A percentile compares a stretch with the other conserved stretches of the same genome.
Conservation (phyloP, 2,113 vertebrate genomes). For the Phodopus roborovskii region DNA sequence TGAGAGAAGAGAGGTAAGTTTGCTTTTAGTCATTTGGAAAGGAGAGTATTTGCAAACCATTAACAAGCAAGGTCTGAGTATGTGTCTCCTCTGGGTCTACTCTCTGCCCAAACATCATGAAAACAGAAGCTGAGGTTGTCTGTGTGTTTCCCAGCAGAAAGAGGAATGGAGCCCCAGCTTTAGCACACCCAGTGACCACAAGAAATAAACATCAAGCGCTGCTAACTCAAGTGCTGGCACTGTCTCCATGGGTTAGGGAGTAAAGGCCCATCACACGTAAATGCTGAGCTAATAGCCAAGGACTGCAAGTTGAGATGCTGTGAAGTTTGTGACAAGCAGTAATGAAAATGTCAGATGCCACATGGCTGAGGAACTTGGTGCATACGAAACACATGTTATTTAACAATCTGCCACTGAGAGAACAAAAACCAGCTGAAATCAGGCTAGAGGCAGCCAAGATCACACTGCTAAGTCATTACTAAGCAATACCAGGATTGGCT, state of each 20-base stretch:
- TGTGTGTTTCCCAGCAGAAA: background rate
- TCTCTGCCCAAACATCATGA: background rate
- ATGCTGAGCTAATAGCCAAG: slow-evolving; percentile 41
- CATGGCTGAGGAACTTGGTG: slow-evolving; percentile 48
- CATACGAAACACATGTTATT: slow-evolving; percentile 43
- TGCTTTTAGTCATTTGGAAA: background rate
- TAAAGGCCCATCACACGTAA: slow-evolving; percentile 5
- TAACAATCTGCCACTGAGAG: slow-evolving; percentile 56
- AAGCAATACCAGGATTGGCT: background rate
- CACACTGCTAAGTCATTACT: background rate
- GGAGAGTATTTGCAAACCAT: rapidly evolving
- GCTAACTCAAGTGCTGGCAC: background rate
- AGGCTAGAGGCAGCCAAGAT: slow-evolving; percentile 59
- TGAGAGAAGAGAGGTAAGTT: background rate
- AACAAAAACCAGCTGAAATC: slow-evolving; percentile 64
- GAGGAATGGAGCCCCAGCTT: background rate
- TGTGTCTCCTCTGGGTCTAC: too few species aligned
- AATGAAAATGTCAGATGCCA: slow-evolving; percentile 77
- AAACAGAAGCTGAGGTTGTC: background rate
- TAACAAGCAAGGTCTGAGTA: background rate
- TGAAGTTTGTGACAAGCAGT: slow-evolving; percentile 58
- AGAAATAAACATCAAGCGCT: slow-evolving; percentile 39
- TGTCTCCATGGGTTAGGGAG: background rate
- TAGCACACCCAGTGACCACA: background rate
- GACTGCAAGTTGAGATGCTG: slow-evolving; percentile 12